These are phyloP conservation scores for Malurus leucopterus DNA, from an alignment of 2,797 vertebrate genomes.

Conservation along the genomic window DNA sequence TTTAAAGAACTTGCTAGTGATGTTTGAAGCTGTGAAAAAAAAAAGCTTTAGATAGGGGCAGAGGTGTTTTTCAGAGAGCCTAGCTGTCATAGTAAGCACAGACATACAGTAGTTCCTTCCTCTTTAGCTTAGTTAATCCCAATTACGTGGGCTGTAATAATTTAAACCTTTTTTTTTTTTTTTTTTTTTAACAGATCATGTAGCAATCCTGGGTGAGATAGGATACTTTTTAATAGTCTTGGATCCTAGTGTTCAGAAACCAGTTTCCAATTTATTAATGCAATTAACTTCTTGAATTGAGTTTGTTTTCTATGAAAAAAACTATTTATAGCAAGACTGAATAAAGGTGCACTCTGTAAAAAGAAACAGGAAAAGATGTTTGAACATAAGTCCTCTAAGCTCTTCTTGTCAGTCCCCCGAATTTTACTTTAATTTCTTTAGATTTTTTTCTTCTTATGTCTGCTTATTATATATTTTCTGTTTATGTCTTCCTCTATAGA, in stretches of 20 bases:
- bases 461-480: background rate
- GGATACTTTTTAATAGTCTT: background rate
- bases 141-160: slow-evolving; percentile 89
- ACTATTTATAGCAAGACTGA: slow-evolving; percentile 61
- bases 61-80: slow-evolving; percentile 70
- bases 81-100: slow-evolving; percentile 81
- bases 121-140: slow-evolving; percentile 91
- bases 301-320: slow-evolving; percentile 68
- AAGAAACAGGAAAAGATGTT: background rate
- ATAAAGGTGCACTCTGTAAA: background rate
- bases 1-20: slow-evolving; percentile 74
- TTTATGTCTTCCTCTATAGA: background rate
- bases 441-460: background rate
- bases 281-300: slow-evolving; percentile 60
- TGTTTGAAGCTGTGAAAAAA: slow-evolving; percentile 69
- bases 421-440: background rate
- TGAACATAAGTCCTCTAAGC: background rate
- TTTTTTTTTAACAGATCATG: background rate
- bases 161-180: slow-evolving; percentile 44
- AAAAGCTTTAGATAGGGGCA: slow-evolving; percentile 65
- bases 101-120: slow-evolving; percentile 79
- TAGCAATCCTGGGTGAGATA: slow-evolving; percentile 7
- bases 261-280: slow-evolving; percentile 62
- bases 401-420: fast-evolving
- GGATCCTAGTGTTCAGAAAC: slow-evolving; percentile 73